phyloP scores from a whole-genome alignment of 2,888 invertebrate species.

The Hirtodrosophila histrioides region DNA sequence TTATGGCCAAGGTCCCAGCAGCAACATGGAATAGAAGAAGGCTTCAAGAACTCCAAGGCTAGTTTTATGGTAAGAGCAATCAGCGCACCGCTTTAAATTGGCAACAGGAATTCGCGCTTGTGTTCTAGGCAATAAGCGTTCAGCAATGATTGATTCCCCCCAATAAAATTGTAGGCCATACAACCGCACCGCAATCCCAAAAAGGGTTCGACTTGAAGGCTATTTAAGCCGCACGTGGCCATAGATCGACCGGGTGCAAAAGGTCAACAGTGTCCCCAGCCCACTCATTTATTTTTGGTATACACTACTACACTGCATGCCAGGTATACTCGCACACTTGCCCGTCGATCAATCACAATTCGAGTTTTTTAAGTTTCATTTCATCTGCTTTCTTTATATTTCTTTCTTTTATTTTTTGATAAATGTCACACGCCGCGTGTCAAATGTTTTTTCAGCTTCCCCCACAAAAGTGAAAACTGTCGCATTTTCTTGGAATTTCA shows the following conservation, averaged over 20 bases:
- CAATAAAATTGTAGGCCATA: constrained; percentile 51
- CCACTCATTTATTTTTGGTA: constrained; percentile 12
- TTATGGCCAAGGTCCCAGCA: constrained; percentile 37
- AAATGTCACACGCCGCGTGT: constrained; percentile 77
- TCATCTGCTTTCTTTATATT: constrained; percentile 36
- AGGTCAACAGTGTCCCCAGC: constrained; percentile 26
- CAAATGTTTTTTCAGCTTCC: constrained; percentile 43
- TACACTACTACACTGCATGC: neutral
- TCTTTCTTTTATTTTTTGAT: constrained; percentile 57
- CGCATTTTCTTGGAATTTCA: constrained; percentile 70
- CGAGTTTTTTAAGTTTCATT: constrained; percentile 30
- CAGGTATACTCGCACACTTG: constrained; percentile 40
- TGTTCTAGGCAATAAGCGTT: constrained; percentile 40
- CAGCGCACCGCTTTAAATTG: constrained; percentile 46
- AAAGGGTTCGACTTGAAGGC: constrained; percentile 54
- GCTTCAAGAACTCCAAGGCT: constrained; percentile 10
- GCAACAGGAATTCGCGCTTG: constrained; percentile 48
- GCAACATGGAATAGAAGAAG: neutral
- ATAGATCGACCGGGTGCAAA: constrained; percentile 19
- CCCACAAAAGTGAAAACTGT: constrained; percentile 55
- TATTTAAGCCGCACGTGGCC: constrained; percentile 45
- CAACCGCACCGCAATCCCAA: constrained; percentile 22
- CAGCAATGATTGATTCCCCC: constrained; percentile 61
- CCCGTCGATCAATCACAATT: constrained; percentile 72
- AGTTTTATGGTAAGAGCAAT: constrained; percentile 51